Conservation (phyloP, 2,888 invertebrate genomes). For the Xylocampa areola region DNA sequence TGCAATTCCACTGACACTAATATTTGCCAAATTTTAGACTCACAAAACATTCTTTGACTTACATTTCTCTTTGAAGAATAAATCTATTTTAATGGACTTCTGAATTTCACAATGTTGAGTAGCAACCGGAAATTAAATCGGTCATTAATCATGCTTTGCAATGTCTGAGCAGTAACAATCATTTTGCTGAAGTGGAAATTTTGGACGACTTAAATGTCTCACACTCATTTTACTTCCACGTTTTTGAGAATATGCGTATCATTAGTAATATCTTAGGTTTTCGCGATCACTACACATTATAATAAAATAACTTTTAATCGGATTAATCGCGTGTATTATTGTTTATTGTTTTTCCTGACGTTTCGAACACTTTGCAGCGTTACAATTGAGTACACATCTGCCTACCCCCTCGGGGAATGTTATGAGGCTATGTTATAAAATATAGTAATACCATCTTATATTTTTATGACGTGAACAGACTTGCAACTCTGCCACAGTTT, state of each 20-base stretch:
- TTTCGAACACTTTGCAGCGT: too few relatives aligned
- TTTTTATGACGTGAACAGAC: conserved; percentile 19
- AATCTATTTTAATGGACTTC: conserved; percentile 50
- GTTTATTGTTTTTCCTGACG: too few relatives aligned
- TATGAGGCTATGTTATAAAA: too few relatives aligned
- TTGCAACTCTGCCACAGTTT: conserved; percentile 5
- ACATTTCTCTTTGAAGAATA: too few relatives aligned
- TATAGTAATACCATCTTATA: neutral
- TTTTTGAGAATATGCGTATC: neutral
- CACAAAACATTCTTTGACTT: too few relatives aligned
- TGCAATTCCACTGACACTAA: too few relatives aligned
- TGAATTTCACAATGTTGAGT: conserved; percentile 41
- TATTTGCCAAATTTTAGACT: too few relatives aligned
- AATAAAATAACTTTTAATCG: too few relatives aligned
- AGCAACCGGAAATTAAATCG: conserved; percentile 53
- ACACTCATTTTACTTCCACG: conserved; percentile 3
- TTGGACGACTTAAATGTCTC: conserved; percentile 7
- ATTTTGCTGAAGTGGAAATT: conserved; percentile 33
- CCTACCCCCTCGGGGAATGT: too few relatives aligned
- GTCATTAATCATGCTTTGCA: conserved; percentile 53
- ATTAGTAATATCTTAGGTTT: neutral
- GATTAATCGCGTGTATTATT: too few relatives aligned
- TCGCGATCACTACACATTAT: too few relatives aligned
- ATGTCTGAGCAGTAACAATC: conserved; percentile 29
- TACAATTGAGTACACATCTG: too few relatives aligned